Conservation (phyloP, 2,888 invertebrate genomes). For the Poecilus cupreus region DNA sequence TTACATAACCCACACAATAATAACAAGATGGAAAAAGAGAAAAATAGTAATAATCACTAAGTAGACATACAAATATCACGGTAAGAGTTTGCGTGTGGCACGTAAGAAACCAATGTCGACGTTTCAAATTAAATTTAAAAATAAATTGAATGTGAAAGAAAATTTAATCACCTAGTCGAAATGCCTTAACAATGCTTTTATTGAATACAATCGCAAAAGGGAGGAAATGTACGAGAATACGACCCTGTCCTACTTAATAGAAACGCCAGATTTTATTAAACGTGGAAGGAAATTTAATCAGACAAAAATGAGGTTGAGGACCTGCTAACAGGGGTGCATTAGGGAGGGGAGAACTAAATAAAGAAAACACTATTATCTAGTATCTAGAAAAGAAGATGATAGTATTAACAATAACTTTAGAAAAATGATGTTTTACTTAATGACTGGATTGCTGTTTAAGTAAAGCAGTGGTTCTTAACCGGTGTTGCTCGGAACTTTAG, state of each 20-base stretch:
- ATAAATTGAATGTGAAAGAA: conserved; percentile 26
- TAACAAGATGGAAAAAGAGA: neutral
- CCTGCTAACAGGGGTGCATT: neutral
- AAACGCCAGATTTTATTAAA: neutral
- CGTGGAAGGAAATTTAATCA: neutral
- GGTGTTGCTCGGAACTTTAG: too few relatives aligned
- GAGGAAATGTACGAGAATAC: neutral
- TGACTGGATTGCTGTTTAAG: too few relatives aligned
- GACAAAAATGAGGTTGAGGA: neutral
- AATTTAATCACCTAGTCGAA: neutral
- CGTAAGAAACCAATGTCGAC: neutral
- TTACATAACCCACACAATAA: neutral
- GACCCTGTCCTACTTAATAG: neutral
- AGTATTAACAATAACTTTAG: too few relatives aligned
- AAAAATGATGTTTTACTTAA: too few relatives aligned
- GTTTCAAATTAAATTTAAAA: conserved; percentile 23
- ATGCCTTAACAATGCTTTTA: conserved; percentile 17
- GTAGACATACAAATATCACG: neutral
- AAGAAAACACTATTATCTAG: too few relatives aligned
- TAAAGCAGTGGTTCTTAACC: too few relatives aligned
- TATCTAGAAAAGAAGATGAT: too few relatives aligned
- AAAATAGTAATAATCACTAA: neutral
- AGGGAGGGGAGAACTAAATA: too few relatives aligned
- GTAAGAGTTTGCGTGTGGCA: conserved; percentile 6
- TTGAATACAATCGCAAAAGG: neutral